These are phyloP conservation scores for Meteorus colon DNA, from an alignment of 2,888 invertebrate genomes.

Conservation along the genomic window DNA sequence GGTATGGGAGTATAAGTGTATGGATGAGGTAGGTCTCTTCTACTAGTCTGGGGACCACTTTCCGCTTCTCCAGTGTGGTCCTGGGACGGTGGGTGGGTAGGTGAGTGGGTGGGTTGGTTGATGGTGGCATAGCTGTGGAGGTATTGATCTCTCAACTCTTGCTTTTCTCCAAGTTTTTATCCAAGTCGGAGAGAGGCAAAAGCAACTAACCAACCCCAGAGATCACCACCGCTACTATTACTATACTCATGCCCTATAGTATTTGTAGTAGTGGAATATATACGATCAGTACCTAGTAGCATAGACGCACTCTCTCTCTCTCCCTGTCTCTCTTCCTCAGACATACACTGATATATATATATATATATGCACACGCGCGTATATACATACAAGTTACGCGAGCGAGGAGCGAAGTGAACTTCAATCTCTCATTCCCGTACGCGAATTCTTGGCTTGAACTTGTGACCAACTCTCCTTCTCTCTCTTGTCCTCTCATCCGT, in stretches of 20 bases:
- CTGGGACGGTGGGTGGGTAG: conserved; percentile 47
- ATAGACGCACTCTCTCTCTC: conserved; percentile 32
- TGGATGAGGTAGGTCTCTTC: conserved; percentile 41
- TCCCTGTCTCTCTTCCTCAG: too few relatives aligned
- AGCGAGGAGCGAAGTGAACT: conserved; percentile 64
- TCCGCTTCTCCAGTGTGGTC: conserved; percentile 54
- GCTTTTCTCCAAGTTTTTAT: conserved; percentile 73
- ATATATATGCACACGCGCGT: conserved; percentile 40
- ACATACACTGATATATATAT: too few relatives aligned
- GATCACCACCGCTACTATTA: conserved; percentile 54
- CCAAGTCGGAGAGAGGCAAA: conserved; percentile 54
- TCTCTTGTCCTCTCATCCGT: conserved; percentile 34
- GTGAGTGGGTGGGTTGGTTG: conserved; percentile 44
- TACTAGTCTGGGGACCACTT: conserved; percentile 60
- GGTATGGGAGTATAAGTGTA: conserved; percentile 41
- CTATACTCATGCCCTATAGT: background rate
- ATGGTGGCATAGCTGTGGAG: conserved; percentile 63
- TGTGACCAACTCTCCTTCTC: conserved; percentile 62
- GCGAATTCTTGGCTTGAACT: conserved; percentile 69
- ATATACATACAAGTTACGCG: conserved; percentile 56
- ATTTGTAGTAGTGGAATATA: background rate
- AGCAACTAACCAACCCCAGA: conserved; percentile 62
- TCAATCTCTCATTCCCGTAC: conserved; percentile 70
- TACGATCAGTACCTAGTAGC: conserved; percentile 53
- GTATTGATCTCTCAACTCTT: conserved; percentile 73